These are phyloP conservation scores for Zaprionus kolodkinae DNA, from an alignment of 1,140 invertebrate genomes.

Conservation along the genomic window DNA sequence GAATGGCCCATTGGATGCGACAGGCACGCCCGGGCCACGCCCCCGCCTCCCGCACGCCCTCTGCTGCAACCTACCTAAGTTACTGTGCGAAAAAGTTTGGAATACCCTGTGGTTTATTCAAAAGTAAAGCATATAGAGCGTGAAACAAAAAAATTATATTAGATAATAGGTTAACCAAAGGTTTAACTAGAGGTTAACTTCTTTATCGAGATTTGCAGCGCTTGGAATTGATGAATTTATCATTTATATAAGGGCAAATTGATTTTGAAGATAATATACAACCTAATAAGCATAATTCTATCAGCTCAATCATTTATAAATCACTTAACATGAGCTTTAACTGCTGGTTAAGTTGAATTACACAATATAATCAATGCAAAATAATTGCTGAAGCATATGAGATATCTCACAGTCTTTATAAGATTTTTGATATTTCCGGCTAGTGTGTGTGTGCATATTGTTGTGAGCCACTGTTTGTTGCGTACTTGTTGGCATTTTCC, in stretches of 20 bases:
- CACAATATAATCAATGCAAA: too few species aligned
- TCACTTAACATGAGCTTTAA: background rate
- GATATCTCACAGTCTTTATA: background rate
- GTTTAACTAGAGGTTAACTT: too few species aligned
- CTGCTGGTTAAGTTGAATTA: background rate
- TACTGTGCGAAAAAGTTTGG: slow-evolving; percentile 48
- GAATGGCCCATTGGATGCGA: slow-evolving; percentile 77
- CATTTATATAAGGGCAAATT: too few species aligned
- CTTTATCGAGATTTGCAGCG: too few species aligned
- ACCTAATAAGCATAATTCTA: too few species aligned
- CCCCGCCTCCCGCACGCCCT: background rate
- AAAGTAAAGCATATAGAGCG: background rate
- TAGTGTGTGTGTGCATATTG: slow-evolving; percentile 36
- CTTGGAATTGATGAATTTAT: too few species aligned
- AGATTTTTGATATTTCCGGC: background rate
- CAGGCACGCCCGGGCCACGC: slow-evolving; percentile 40
- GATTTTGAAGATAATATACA: too few species aligned
- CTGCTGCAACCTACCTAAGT: slow-evolving; percentile 14
- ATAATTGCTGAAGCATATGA: background rate
- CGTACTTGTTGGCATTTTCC: slow-evolving; percentile 43
- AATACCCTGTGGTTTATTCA: slow-evolving; percentile 15
- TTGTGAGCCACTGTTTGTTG: slow-evolving; percentile 22
- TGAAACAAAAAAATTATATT: too few species aligned
- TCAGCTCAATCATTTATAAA: background rate
- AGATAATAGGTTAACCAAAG: too few species aligned